Percentiles rank a stretch among this genome's conserved stretches.
Evolutionary conservation across 2,888 invertebrate genomes (phyloP).

Genomic region (Beris chalybata): DNA sequence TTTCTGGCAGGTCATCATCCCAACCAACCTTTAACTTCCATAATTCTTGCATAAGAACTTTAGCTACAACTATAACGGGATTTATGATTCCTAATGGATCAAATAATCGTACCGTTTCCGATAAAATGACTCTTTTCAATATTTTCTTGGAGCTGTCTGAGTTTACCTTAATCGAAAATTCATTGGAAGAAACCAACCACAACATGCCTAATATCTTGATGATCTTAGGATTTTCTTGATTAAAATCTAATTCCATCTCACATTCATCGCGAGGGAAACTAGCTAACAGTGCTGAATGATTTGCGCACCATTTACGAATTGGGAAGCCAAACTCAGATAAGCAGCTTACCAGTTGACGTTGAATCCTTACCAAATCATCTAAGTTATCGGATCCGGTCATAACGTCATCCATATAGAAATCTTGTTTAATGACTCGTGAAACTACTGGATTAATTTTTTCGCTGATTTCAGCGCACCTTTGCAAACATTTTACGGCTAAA

Average conservation of each 20-base stretch:
- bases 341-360: background rate
- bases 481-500: conserved; percentile 51
- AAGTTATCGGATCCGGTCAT: conserved; percentile 48
- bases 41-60: too few species aligned
- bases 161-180: background rate
- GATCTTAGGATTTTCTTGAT: conserved; percentile 1
- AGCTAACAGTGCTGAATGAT: conserved; percentile 14
- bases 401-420: conserved; percentile 56
- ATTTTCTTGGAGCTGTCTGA: too few species aligned
- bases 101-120: too few species aligned
- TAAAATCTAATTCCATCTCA: background rate
- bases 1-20: too few species aligned
- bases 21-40: too few species aligned
- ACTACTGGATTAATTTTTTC: conserved; percentile 59
- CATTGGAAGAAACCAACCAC: conserved; percentile 23
- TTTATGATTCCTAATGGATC: too few species aligned
- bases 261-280: conserved; percentile 19
- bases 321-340: conserved; percentile 17
- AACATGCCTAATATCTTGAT: conserved; percentile 25
- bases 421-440: conserved; percentile 57
- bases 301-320: conserved; percentile 30
- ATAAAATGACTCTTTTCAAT: too few species aligned
- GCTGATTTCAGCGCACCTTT: conserved; percentile 55
- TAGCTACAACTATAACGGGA: too few species aligned
- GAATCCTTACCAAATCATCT: background rate